These are phyloP conservation scores for Cyanoramphus novaezelandiae DNA, from an alignment of 2,113 vertebrate genomes.

Conservation along the genomic window DNA sequence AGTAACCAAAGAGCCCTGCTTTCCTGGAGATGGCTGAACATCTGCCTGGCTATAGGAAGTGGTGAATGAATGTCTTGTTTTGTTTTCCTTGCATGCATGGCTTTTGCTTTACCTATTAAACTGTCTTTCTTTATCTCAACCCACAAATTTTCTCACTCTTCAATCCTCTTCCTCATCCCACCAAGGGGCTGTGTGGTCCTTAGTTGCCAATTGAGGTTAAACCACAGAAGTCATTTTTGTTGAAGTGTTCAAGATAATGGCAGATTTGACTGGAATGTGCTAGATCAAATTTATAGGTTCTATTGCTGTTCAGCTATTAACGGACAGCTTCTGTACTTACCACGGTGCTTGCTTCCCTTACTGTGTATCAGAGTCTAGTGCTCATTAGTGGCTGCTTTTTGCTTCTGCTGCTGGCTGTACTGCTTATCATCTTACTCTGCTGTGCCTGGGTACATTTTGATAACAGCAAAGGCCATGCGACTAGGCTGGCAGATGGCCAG, in stretches of 20 bases:
- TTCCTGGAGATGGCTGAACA: not conserved
- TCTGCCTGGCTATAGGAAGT: not conserved
- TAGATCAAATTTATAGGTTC: not conserved
- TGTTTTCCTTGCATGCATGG: not conserved
- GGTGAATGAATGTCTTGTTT: not conserved
- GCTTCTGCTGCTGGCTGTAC: not conserved
- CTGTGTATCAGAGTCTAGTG: not conserved
- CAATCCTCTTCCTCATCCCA: not conserved
- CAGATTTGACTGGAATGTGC: not conserved
- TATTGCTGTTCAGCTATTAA: not conserved
- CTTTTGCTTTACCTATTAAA: not conserved
- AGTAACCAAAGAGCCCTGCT: not conserved
- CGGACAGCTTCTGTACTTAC: not conserved
- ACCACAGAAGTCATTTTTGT: not conserved
- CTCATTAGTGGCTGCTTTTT: not conserved
- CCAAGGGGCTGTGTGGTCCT: not conserved
- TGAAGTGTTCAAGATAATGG: not conserved
- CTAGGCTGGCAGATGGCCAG: not conserved
- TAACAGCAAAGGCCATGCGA: not conserved
- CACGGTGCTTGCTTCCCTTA: not conserved
- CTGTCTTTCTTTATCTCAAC: not conserved
- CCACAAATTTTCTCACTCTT: not conserved
- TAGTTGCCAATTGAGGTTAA: not conserved
- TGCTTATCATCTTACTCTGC: not conserved
- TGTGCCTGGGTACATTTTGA: not conserved